phyloP scores from a whole-genome alignment of 2,797 vertebrate species.

The Intellagama lesueurii region DNA sequence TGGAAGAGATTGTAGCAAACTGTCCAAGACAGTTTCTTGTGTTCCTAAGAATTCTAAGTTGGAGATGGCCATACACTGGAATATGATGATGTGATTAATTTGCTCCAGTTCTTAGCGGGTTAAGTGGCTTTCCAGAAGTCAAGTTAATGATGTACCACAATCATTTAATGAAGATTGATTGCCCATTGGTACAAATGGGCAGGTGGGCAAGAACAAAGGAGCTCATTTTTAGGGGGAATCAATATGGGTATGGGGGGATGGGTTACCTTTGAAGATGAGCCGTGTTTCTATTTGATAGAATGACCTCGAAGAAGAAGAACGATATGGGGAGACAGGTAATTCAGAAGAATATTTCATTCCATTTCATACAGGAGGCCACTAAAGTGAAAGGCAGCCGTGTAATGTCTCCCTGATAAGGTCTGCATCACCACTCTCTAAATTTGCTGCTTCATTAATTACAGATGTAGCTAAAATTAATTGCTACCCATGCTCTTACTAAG shows the following conservation, averaged over 20 bases:
- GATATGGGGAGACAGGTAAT: not conserved
- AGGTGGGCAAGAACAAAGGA: conserved; percentile 66
- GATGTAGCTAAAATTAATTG: conserved; percentile 22
- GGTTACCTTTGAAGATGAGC: conserved; percentile 50
- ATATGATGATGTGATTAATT: conserved; percentile 56
- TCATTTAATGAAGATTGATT: conserved; percentile 68
- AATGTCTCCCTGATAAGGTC: conserved; percentile 7
- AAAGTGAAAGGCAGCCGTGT: conserved; percentile 9
- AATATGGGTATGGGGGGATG: conserved; percentile 5
- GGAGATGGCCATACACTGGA: conserved; percentile 33
- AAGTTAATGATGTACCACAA: conserved; percentile 73
- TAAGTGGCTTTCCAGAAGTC: conserved; percentile 62
- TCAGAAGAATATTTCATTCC: conserved; percentile 14
- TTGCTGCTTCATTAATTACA: not conserved
- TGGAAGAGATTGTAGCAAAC: not conserved
- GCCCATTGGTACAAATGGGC: conserved; percentile 52
- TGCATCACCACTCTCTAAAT: not conserved
- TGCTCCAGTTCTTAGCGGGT: conserved; percentile 58
- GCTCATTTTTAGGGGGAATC: conserved; percentile 45
- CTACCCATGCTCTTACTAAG: not conserved
- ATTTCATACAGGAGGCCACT: conserved; percentile 28
- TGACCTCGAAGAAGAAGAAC: not conserved
- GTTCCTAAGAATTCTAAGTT: not conserved
- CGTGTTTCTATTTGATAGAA: conserved; percentile 30
- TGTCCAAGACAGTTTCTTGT: not conserved